Evolutionary conservation across 2,113 vertebrate genomes (phyloP).

Genomic region (Cisticola juncidis): DNA sequence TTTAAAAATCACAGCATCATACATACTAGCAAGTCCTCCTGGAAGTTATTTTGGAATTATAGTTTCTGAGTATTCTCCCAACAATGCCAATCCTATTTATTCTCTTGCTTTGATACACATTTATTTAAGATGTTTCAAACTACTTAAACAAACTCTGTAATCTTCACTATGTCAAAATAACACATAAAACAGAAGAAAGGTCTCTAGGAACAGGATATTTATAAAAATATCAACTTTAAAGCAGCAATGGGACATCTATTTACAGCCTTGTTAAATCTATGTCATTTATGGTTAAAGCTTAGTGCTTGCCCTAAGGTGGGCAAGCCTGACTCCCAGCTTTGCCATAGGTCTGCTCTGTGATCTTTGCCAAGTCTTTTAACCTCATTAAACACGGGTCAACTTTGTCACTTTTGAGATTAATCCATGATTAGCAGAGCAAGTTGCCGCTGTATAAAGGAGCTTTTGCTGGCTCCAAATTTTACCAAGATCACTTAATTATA

Average conservation of each 20-base stretch:
- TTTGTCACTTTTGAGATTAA: conserved; percentile 14
- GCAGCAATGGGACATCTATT: neutral
- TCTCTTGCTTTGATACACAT: neutral
- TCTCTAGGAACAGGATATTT: neutral
- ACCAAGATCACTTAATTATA: neutral
- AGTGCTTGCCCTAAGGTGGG: neutral
- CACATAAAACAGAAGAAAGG: neutral
- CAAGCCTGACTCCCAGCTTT: neutral
- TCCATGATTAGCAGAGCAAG: neutral
- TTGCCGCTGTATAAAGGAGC: neutral
- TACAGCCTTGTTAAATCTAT: neutral
- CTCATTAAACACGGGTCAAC: conserved; percentile 34
- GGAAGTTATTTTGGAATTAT: neutral
- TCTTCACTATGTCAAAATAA: neutral
- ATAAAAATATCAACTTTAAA: neutral
- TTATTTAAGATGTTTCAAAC: neutral
- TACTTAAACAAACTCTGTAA: neutral
- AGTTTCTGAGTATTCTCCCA: neutral
- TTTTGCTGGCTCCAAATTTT: neutral
- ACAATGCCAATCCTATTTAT: neutral
- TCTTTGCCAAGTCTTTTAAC: conserved; percentile 26
- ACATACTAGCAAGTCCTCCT: neutral
- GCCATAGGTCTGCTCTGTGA: neutral
- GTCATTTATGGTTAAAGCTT: neutral
- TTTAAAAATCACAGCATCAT: neutral